Conservation (phyloP, 2,113 vertebrate genomes). For the Agelaius tricolor region DNA sequence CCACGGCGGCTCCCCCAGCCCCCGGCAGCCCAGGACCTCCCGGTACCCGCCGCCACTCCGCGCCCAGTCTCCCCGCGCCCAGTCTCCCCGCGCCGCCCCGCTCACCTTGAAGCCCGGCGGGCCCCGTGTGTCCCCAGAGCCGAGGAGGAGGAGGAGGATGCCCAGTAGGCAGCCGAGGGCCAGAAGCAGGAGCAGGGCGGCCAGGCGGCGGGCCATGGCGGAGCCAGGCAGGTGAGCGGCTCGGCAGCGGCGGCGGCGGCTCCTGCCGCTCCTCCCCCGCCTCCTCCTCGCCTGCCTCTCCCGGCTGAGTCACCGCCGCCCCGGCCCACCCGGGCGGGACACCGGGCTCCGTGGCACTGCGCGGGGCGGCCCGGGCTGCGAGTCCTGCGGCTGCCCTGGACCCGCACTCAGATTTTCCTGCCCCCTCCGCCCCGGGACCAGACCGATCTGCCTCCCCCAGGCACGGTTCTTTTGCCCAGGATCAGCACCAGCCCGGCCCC, state of each 20-base stretch:
- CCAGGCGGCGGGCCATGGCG: conserved; percentile 21
- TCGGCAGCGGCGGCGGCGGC: neutral
- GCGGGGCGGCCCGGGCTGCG: neutral
- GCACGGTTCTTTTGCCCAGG: neutral
- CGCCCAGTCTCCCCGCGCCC: neutral
- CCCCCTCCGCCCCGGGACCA: too few species aligned
- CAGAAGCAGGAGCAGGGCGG: conserved; percentile 67
- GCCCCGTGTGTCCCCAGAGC: conserved; percentile 74
- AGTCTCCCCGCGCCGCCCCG: neutral
- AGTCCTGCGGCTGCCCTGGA: neutral
- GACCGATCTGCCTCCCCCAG: neutral
- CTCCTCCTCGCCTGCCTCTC: neutral
- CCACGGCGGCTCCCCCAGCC: neutral
- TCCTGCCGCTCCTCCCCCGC: neutral
- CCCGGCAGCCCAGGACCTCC: neutral
- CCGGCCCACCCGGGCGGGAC: neutral
- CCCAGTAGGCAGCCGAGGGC: conserved; percentile 77
- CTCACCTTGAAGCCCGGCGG: conserved; percentile 85
- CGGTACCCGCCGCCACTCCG: neutral
- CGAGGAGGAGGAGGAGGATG: conserved; percentile 84
- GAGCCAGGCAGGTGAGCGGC: conserved; percentile 1
- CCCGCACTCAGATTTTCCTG: neutral
- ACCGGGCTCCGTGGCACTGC: neutral
- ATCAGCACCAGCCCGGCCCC: neutral
- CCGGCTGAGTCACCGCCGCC: conserved; percentile 40